phyloP scores from a whole-genome alignment of 2,113 vertebrate genomes.

The Alethe castanea region DNA sequence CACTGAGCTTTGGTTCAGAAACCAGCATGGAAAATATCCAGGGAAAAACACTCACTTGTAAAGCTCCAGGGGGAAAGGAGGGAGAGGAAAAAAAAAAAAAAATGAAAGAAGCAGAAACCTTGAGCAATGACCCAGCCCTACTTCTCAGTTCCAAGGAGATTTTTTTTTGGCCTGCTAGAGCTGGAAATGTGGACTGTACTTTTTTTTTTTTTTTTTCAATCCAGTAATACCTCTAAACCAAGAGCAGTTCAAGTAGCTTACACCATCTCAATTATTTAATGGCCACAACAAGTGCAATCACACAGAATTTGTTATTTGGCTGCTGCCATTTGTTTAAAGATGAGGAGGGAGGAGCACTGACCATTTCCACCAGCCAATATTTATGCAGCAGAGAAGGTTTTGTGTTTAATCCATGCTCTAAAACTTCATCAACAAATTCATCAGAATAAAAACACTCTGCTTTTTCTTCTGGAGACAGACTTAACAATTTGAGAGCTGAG shows the following conservation, averaged over 20 bases:
- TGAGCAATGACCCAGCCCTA: background rate
- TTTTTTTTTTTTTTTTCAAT: background rate
- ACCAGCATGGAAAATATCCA: fast-evolving
- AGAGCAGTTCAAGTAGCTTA: background rate
- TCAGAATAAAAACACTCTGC: background rate
- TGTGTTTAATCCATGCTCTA: background rate
- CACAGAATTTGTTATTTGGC: background rate
- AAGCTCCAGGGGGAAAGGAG: background rate
- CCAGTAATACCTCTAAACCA: background rate
- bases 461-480: conserved; percentile 12
- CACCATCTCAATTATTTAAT: background rate
- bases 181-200: background rate
- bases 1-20: background rate
- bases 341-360: background rate
- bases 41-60: background rate
- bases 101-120: background rate
- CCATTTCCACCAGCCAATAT: background rate
- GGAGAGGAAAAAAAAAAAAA: background rate
- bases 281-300: background rate
- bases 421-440: background rate
- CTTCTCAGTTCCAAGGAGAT: background rate
- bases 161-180: background rate
- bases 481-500: background rate
- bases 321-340: background rate
- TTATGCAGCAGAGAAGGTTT: background rate